Evolutionary conservation across 2,888 invertebrate genomes (phyloP).

Genomic region (Pheosia gnoma): DNA sequence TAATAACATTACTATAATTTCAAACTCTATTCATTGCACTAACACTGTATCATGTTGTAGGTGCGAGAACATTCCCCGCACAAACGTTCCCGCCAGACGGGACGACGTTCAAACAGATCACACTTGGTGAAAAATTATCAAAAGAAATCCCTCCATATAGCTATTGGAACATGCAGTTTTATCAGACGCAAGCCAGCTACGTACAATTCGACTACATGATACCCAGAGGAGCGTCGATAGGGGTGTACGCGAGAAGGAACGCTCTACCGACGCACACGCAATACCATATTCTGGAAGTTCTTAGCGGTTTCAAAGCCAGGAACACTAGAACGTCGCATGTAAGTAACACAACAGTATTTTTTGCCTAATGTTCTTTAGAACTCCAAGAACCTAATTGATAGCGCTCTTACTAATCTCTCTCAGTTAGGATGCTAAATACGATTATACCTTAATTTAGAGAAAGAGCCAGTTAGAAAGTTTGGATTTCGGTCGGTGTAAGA

Average conservation of each 20-base stretch:
- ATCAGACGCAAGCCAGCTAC: conserved; percentile 96
- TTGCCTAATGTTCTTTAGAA: background rate
- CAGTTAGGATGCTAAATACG: too few species aligned
- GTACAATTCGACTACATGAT: conserved; percentile 97
- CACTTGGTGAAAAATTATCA: conserved; percentile 93
- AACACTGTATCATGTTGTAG: conserved; percentile 72
- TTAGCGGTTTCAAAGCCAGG: conserved; percentile 94
- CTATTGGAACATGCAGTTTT: conserved; percentile 99
- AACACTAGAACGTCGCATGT: conserved; percentile 94
- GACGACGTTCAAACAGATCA: conserved; percentile 95
- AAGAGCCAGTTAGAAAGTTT: too few species aligned
- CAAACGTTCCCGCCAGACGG: conserved; percentile 96
- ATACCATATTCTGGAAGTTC: conserved; percentile 97
- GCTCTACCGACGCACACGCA: conserved; percentile 98
- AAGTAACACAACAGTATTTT: conserved; percentile 73
- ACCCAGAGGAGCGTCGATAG: conserved; percentile 95
- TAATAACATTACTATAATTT: conserved; percentile 8
- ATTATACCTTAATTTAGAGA: too few species aligned
- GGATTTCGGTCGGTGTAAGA: too few species aligned
- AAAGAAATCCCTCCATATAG: conserved; percentile 96
- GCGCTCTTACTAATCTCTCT: too few species aligned
- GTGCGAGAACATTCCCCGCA: conserved; percentile 94
- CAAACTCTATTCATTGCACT: background rate
- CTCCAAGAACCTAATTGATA: too few species aligned
- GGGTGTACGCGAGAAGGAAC: conserved; percentile 96